Percentiles rank a stretch among this genome's conserved stretches.
These are phyloP conservation scores for Epinotia bilunana DNA, from an alignment of 2,888 invertebrate genomes.

Conservation along the genomic window DNA sequence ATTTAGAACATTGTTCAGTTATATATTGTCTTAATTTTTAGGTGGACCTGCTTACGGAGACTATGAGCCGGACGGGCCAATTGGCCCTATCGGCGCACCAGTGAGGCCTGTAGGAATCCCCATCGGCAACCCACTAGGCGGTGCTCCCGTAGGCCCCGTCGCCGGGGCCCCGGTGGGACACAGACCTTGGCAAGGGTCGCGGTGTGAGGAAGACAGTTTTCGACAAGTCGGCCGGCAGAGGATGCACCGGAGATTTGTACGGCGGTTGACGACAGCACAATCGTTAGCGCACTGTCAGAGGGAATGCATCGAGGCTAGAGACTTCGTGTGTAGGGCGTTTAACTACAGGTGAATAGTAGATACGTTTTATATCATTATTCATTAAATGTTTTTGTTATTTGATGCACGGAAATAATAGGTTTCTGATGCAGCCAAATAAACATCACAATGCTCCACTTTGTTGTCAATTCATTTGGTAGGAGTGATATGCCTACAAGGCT, in stretches of 20 bases:
- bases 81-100: slow-evolving; percentile 66
- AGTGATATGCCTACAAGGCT: no score
- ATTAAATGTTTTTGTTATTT: not conserved
- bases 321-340: slow-evolving; percentile 94
- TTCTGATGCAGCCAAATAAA: no score
- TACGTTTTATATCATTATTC: not conserved
- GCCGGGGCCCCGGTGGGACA: slow-evolving; percentile 69
- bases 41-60: slow-evolving; percentile 64
- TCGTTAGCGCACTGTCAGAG: slow-evolving; percentile 92
- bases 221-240: slow-evolving; percentile 93
- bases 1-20: no score
- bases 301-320: slow-evolving; percentile 92
- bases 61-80: slow-evolving; percentile 69
- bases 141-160: slow-evolving; percentile 66
- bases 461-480: no score
- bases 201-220: slow-evolving; percentile 94
- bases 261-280: slow-evolving; percentile 89
- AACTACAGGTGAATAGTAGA: slow-evolving; percentile 88
- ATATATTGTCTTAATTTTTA: slow-evolving; percentile 28
- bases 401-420: no score
- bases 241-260: slow-evolving; percentile 90
- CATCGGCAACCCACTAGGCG: slow-evolving; percentile 53
- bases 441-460: no score
- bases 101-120: slow-evolving; percentile 67
- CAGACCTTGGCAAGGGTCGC: slow-evolving; percentile 80